These are phyloP conservation scores for Liasis olivaceus DNA, from an alignment of 2,797 vertebrate genomes.

Conservation along the genomic window DNA sequence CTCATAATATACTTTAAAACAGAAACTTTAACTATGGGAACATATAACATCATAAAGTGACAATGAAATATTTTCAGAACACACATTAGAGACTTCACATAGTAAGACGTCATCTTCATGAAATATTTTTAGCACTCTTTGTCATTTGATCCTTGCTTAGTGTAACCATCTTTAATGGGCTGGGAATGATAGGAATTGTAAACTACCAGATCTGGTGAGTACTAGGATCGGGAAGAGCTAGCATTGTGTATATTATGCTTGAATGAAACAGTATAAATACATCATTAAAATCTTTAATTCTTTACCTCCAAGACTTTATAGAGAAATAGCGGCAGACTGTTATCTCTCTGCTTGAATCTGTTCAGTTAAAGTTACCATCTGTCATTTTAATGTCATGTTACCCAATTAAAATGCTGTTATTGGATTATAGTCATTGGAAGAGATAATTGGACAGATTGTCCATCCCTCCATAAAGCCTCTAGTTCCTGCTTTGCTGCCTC, in stretches of 20 bases:
- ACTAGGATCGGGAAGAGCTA: neutral
- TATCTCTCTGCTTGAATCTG: constrained; percentile 67
- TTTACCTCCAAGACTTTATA: constrained; percentile 58
- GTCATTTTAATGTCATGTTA: constrained; percentile 63
- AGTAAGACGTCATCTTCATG: neutral
- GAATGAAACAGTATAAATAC: constrained; percentile 52
- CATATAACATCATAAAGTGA: neutral
- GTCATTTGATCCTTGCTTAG: neutral
- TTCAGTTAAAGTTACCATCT: constrained; percentile 70
- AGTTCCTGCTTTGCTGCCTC: constrained; percentile 49
- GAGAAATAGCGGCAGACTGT: constrained; percentile 66
- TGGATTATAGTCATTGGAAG: constrained; percentile 58
- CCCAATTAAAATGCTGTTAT: constrained; percentile 64
- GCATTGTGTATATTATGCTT: constrained; percentile 46
- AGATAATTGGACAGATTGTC: constrained; percentile 54
- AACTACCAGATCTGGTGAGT: neutral
- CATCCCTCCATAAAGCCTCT: constrained; percentile 49
- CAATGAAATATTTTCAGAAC: neutral
- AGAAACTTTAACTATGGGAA: neutral
- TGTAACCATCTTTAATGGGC: neutral
- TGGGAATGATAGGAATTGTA: neutral
- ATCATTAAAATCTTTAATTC: neutral
- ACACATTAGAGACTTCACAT: neutral
- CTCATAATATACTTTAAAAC: neutral
- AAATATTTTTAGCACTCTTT: neutral